Evolutionary conservation across 1,140 invertebrate genomes (phyloP).

Genomic region (Sinonovacula constricta): DNA sequence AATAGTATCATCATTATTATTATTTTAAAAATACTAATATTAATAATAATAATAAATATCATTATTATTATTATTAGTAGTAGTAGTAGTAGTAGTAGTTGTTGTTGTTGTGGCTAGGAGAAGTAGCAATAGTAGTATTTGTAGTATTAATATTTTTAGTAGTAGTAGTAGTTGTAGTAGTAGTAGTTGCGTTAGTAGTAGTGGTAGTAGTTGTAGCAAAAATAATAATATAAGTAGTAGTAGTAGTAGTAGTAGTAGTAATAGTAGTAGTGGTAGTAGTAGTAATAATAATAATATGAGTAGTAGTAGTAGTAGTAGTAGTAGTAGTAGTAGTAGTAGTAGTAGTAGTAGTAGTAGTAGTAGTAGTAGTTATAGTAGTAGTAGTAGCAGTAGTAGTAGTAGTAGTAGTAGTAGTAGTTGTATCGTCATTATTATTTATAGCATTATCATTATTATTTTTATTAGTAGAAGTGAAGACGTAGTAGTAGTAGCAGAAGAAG

Average conservation of each 20-base stretch:
- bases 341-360: slow-evolving; percentile 4
- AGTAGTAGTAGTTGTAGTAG: slow-evolving; percentile 1
- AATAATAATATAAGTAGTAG: too few species aligned
- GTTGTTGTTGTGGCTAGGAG: too few species aligned
- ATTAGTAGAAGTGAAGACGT: not conserved
- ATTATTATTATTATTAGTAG: too few species aligned
- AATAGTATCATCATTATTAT: too few species aligned
- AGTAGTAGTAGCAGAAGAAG: not conserved
- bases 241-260: slow-evolving; percentile 4
- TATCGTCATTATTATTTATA: not conserved
- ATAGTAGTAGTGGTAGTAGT: not conserved
- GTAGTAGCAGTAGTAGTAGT: slow-evolving; percentile 4
- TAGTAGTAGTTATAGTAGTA: not conserved
- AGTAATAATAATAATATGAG: too few species aligned
- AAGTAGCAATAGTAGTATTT: too few species aligned
- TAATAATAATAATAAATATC: too few species aligned
- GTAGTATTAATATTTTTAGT: too few species aligned
- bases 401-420: slow-evolving; percentile 1
- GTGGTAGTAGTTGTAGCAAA: too few species aligned
- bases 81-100: too few species aligned
- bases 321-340: slow-evolving; percentile 4
- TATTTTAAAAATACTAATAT: too few species aligned
- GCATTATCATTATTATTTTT: not conserved
- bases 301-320: slow-evolving; percentile 4
- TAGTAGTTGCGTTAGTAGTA: not conserved